Conservation (phyloP, 2,797 vertebrate species). For the Clarias laeviceps region DNA sequence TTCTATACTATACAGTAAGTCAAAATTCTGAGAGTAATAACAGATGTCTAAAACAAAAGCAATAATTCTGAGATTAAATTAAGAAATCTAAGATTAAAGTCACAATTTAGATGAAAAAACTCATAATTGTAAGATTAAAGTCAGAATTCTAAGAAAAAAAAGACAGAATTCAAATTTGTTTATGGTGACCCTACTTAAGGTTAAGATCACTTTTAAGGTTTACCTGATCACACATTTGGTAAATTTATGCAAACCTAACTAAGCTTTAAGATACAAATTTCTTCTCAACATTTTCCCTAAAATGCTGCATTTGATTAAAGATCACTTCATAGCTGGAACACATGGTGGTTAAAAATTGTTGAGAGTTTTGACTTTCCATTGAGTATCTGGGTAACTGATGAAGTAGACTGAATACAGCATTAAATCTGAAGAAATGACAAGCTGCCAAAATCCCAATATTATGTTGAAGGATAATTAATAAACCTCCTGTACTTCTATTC, state of each 20-base stretch:
- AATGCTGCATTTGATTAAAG: neutral
- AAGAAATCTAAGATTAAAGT: too few relatives aligned
- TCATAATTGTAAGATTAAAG: too few relatives aligned
- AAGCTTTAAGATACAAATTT: neutral
- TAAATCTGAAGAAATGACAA: neutral
- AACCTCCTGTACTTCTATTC: neutral
- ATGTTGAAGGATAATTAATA: neutral
- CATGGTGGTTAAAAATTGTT: neutral
- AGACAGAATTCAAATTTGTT: too few relatives aligned
- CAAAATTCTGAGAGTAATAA: too few relatives aligned
- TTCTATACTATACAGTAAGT: too few relatives aligned
- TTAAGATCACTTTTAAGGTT: neutral
- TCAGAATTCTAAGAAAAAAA: too few relatives aligned
- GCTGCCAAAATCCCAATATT: neutral
- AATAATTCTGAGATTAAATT: too few relatives aligned
- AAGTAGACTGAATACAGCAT: neutral
- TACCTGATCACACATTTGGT: neutral
- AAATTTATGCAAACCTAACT: neutral
- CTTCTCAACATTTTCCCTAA: neutral
- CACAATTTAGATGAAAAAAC: too few relatives aligned
- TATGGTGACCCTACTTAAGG: too few relatives aligned
- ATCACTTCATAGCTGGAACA: neutral
- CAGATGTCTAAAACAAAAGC: too few relatives aligned
- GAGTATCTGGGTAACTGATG: too few relatives aligned
- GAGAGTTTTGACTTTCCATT: neutral